Base-by-base conservation (phyloP, 2,113 vertebrate genomes). In the Loxodonta africana region DNA sequence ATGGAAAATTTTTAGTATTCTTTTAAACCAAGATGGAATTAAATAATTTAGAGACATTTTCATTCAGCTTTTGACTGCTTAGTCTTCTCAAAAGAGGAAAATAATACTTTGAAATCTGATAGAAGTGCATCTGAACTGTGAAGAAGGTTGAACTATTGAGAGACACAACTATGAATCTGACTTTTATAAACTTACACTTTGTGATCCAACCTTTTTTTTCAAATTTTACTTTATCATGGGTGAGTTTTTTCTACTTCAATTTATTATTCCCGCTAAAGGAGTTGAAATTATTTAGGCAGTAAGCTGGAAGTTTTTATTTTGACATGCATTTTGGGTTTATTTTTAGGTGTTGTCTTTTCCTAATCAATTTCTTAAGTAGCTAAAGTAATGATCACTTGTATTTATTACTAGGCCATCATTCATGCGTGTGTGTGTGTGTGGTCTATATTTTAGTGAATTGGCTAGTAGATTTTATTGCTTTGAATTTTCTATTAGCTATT, bases 21-120 rank as follows among this genome's bases (percentile, higher is more conserved):
- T 96, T 88, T 93, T 86, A 95, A 48, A 91, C 63, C 46, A n/a
- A 69, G 20, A 33, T 95, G 28, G 69, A 88, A 33, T 88, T 94
- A 87, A 67, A 62, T 90, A 41, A 14, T 25, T 85, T 86, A 90
- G 44, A 78, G 51, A 80, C 33, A 57, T 81, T 96, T 57, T 74
- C 80, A 96, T 93, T 94, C 63, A 89, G 41, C 21, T 83, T 95
- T 96, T 96, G 69, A 81, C 62, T 95, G 17, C 21, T 92, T 83
- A 10, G 18, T 95, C 88, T 82, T 84, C 71, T 95, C 48, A 90
- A 26, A 94, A 90, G 15, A 86, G 30, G 51, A 74, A 91, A 88
- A 73, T 85, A 88, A 74, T 88, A 65, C 17, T 81, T 95, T 92
- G 84, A 88, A 90, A 83, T 93, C 23, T 69, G 44, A 76, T 73